Percentiles rank a stretch among this genome's conserved stretches.
Conservation (phyloP, 2,797 vertebrate genomes). For the Sternarchorhynchus goeldii region DNA sequence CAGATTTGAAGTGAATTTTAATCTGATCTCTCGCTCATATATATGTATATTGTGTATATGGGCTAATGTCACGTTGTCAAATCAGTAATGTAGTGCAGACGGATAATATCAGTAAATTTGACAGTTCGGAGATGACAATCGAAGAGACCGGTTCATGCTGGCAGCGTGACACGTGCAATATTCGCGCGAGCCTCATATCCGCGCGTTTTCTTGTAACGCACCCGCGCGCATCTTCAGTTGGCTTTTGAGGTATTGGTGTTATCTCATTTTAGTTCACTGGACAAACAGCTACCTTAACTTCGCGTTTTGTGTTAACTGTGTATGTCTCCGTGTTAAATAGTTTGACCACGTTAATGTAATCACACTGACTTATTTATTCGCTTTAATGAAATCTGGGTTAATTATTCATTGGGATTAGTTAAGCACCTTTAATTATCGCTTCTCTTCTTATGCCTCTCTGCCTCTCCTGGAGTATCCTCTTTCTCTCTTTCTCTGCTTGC, state of each 20-base stretch:
- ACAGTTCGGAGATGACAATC: no score
- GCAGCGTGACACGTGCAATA: no score
- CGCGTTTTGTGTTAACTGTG: conserved; percentile 18
- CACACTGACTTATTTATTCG: conserved; percentile 42
- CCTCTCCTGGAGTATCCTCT: conserved; percentile 39
- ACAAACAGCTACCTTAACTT: not conserved
- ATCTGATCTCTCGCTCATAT: not conserved
- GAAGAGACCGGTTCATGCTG: no score
- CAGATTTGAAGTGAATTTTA: conserved; percentile 20
- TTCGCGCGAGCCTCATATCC: no score
- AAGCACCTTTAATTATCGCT: conserved; percentile 56
- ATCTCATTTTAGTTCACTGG: no score
- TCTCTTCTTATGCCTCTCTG: conserved; percentile 35
- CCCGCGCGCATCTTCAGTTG: no score
- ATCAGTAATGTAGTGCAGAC: not conserved
- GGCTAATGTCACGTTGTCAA: not conserved
- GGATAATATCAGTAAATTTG: no score
- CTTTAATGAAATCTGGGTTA: conserved; percentile 45
- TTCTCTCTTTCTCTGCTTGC: conserved; percentile 16
- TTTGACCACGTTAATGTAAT: conserved; percentile 52
- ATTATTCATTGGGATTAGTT: conserved; percentile 54
- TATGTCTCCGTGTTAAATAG: conserved; percentile 43
- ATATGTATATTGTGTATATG: not conserved
- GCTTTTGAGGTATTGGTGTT: no score
- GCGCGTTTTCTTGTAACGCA: no score